Percentiles rank a stretch among this genome's conserved stretches.
These are phyloP conservation scores for Camponotus vicinus DNA, from an alignment of 1,140 invertebrate species.

Conservation along the genomic window DNA sequence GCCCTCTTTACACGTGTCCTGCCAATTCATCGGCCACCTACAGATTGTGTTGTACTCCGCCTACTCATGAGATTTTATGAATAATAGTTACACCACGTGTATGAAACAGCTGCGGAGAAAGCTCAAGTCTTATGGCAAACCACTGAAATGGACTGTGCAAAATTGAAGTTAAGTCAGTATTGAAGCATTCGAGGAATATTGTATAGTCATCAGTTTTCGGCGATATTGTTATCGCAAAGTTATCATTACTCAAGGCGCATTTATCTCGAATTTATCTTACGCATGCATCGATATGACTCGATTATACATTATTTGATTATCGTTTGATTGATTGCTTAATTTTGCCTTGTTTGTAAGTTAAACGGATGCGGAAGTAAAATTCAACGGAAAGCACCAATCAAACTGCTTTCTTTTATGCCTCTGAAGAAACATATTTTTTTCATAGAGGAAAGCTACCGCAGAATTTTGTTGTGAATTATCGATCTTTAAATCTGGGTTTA, in stretches of 20 bases:
- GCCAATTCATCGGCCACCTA: not conserved
- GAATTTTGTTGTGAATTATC: not conserved
- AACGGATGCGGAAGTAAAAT: no score
- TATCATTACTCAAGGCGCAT: not conserved
- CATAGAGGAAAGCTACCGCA: not conserved
- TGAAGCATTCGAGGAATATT: not conserved
- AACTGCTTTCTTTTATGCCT: not conserved
- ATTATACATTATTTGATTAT: not conserved
- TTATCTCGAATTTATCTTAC: not conserved
- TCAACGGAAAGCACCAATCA: no score
- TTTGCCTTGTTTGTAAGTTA: not conserved
- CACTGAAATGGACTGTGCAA: no score
- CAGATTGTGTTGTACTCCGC: no score
- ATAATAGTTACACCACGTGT: not conserved
- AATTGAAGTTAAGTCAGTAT: no score
- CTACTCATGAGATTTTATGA: not conserved
- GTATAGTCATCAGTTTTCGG: not conserved
- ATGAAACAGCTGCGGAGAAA: not conserved
- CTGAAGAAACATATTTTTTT: not conserved
- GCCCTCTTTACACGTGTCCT: constrained; percentile 1
- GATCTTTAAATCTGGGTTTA: constrained; percentile 1
- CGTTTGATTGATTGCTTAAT: not conserved
- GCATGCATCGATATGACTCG: not conserved
- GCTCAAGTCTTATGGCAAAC: not conserved
- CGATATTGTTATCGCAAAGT: not conserved